Conservation (phyloP, 2,888 invertebrate genomes). For the Oasisia sp. region DNA sequence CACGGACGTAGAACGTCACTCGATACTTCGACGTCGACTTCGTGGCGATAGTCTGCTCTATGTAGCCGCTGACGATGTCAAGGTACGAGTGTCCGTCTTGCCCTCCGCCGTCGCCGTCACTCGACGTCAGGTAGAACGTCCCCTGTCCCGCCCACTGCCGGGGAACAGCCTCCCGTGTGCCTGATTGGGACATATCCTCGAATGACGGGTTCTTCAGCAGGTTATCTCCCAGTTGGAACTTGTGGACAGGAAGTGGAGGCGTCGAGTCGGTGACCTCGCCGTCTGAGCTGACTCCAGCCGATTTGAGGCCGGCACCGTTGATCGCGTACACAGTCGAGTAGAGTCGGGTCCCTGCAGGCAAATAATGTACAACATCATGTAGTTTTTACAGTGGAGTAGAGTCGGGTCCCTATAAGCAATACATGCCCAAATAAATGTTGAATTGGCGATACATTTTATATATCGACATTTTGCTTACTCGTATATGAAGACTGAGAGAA, state of each 20-base stretch:
- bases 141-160: not conserved
- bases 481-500: no score
- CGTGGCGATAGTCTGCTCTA: not conserved
- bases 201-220: not conserved
- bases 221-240: not conserved
- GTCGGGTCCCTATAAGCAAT: not conserved
- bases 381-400: no score
- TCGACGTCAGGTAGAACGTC: not conserved
- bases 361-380: no score
- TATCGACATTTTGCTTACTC: no score
- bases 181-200: not conserved
- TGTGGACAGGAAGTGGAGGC: not conserved
- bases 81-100: not conserved
- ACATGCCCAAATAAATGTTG: not conserved
- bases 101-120: not conserved
- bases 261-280: not conserved
- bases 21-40: not conserved
- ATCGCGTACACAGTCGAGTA: constrained; percentile 43
- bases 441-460: not conserved
- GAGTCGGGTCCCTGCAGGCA: constrained; percentile 24
- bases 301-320: constrained; percentile 47
- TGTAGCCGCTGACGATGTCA: not conserved
- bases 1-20: not conserved
- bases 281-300: constrained; percentile 41
- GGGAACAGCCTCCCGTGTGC: not conserved